Conservation (phyloP, 2,888 invertebrate genomes). For the Drosophila leonis region DNA sequence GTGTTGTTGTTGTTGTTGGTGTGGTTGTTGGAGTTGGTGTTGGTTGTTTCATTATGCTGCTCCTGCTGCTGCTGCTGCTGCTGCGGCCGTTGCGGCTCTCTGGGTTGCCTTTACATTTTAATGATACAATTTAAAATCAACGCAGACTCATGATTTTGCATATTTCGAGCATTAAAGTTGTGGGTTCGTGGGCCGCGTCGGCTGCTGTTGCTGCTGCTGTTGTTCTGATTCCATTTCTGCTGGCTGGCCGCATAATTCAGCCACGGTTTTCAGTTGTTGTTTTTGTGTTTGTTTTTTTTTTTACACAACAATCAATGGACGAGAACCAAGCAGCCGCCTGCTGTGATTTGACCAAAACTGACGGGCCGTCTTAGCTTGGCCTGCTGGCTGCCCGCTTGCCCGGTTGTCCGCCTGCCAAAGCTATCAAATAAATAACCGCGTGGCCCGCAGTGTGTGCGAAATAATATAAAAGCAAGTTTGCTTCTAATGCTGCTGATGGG, state of each 20-base stretch:
- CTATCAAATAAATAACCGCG: conserved; percentile 79
- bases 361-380: conserved; percentile 50
- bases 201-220: conserved; percentile 28
- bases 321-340: conserved; percentile 50
- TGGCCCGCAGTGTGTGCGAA: conserved; percentile 68
- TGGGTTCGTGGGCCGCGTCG: conserved; percentile 39
- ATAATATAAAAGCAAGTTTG: conserved; percentile 58
- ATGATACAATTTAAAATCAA: conserved; percentile 81
- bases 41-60: conserved; percentile 69
- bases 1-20: conserved; percentile 2
- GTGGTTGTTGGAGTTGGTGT: conserved; percentile 27
- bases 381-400: conserved; percentile 42
- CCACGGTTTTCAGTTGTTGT: conserved; percentile 56
- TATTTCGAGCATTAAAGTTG: conserved; percentile 76
- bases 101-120: conserved; percentile 62
- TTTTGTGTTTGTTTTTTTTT: background rate
- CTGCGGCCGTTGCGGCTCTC: conserved; percentile 34
- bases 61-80: conserved; percentile 31
- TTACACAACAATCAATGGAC: conserved; percentile 70
- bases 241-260: conserved; percentile 71
- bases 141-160: conserved; percentile 81
- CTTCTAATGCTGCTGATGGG: conserved; percentile 66
- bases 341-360: conserved; percentile 78
- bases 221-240: conserved; percentile 48
- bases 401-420: conserved; percentile 59